Evolutionary conservation across 2,113 vertebrate genomes (phyloP).

Genomic region (Menura novaehollandiae): DNA sequence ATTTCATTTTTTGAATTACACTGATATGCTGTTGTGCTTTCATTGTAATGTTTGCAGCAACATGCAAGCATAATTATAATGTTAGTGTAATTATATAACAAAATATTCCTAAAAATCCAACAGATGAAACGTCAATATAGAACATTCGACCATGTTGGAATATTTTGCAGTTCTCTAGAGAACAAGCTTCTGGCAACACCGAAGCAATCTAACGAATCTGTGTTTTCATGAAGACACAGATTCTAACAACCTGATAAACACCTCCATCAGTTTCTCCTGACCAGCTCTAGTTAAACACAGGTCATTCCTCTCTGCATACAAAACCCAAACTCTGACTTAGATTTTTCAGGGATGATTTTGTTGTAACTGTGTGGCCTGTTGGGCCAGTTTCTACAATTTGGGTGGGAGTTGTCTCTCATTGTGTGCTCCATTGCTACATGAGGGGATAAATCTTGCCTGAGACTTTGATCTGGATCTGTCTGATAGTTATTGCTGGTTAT

Average conservation of each 20-base stretch:
- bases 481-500: fast-evolving
- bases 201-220: neutral
- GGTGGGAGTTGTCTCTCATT: fast-evolving
- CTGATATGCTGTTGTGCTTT: neutral
- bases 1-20: neutral
- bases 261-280: neutral
- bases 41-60: neutral
- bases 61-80: neutral
- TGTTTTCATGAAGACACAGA: neutral
- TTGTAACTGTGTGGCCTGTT: neutral
- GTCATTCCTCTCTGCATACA: neutral
- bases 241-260: neutral
- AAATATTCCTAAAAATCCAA: neutral
- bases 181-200: neutral
- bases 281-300: neutral
- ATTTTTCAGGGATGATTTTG: neutral
- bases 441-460: neutral
- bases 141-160: neutral
- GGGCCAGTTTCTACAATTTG: neutral
- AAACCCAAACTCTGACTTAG: neutral
- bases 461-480: neutral
- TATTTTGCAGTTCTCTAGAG: neutral
- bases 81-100: neutral
- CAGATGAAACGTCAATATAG: neutral
- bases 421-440: neutral